Evolutionary conservation across 2,113 vertebrate species (phyloP).

Genomic region (Baryphthengus martii): DNA sequence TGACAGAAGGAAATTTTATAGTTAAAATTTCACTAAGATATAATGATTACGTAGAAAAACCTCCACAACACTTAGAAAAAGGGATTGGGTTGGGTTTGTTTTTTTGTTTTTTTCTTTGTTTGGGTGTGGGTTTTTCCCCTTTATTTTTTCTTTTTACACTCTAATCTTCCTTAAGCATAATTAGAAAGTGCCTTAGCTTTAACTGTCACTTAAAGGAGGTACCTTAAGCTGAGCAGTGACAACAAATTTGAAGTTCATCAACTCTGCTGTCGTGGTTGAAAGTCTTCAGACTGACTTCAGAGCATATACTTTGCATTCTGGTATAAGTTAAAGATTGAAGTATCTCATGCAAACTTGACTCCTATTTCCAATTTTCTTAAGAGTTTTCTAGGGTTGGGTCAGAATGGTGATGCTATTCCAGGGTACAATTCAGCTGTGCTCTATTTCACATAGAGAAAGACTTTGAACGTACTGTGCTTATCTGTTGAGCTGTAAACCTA

Average conservation of each 20-base stretch:
- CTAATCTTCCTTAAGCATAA: not conserved
- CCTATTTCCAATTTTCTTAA: not conserved
- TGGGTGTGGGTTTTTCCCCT: rapidly evolving
- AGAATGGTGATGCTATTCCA: not conserved
- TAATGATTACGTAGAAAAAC: not conserved
- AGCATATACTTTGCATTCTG: not conserved
- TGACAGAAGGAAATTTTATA: not conserved
- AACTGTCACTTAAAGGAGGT: not conserved
- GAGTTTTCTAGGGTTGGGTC: not conserved
- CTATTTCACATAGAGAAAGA: not conserved
- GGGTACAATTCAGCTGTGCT: not conserved
- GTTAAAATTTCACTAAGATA: not conserved
- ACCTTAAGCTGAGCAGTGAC: not conserved
- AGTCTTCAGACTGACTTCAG: not conserved
- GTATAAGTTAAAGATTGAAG: not conserved
- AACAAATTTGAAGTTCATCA: not conserved
- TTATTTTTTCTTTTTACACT: not conserved
- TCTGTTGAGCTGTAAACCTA: not conserved
- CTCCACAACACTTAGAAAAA: not conserved
- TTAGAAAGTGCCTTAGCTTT: not conserved
- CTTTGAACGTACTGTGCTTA: not conserved
- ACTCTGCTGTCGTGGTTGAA: not conserved
- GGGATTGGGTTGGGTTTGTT: rapidly evolving
- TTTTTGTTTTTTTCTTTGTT: not conserved
- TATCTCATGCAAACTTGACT: not conserved